Evolutionary conservation across 1,140 invertebrate species (phyloP), one percentile per base, ranked within the genome.

Genomic region (Drosophila tani): DNA sequence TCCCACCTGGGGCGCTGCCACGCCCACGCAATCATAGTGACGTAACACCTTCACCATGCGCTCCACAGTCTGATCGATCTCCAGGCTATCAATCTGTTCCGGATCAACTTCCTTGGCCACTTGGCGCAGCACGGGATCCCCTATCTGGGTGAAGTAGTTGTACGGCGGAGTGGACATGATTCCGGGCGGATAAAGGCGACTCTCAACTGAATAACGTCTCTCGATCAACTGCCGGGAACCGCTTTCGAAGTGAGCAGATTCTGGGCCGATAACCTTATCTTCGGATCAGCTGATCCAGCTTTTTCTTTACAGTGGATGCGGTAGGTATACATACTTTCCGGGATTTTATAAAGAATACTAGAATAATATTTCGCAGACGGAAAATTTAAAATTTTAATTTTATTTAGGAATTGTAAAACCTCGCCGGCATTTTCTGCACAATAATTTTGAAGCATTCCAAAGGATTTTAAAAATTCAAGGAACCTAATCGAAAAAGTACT

Each of bases 1-100:
- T 5, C 96, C 96, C 43, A 97, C 94, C 93, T 97, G 96, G 15
- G 95, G 95, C 1, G 96, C 96, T 41, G 96, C 94, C 74, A 97
- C 91, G 27, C 96, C 96, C 21, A 95, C 93, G 64, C 94, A 94
- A 5, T 94, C 91, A 73, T 96, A 95, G 66, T 93, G 94, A 50
- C 94, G 92, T 68, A 96, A 93, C 11, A 96, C 94, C 57, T 93
- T 82, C 41, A 93, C 93, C 82, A 96, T 92, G 53, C 93, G 93
- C 11, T 94, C 84, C 19, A 96, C 93, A 45, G 95, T 68, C 81
- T 93, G 88, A 84, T 95, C 93, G 53, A 95, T 94, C 88, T 96
- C 94, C n/a, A 93, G 66, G 5, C 93, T 93, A 80, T 93, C 93
- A 5, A 96, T 93, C 35, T 92, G 70, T 51, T 95, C 93, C 0